Base-by-base conservation (phyloP, 2,888 invertebrate genomes). In the Catocala fraxini region DNA sequence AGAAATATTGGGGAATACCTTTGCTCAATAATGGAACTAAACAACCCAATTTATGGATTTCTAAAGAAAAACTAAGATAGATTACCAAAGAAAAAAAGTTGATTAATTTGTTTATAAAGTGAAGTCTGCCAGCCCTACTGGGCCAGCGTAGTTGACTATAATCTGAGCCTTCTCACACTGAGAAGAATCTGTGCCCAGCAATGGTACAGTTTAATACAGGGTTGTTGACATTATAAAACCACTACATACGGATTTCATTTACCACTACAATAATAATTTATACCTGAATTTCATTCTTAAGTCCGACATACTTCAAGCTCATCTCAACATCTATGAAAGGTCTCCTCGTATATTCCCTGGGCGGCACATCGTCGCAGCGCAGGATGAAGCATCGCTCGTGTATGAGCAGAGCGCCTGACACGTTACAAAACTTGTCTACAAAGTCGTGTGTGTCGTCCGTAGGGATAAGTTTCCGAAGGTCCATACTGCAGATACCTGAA, bases 311-410 rank as follows among this genome's bases (percentile, higher is more conserved):
- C 67, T 91, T 89, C 9, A 95, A 73, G 64, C 88, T 90, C 77
- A 95, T 85, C 75, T 95, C 94, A 0, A 95, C 82, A 65, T 95
- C 94, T 35, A 95, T 85, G 49, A 86, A 94, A 0, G 95, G 90
- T 12, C 92, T 85, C 9, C 88, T 73, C 0, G 70, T 65, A 0
- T 53, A 59, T 0, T 64, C 63, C 0, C 13, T 7, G 0, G 51
- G 59, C 2, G 56, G 59, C 0, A 9, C 66, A 0, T 81, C 87
- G 10, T 85, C 87, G 55, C 86, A 88, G 0, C 85, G 82, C 71
- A 92, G 71, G 15, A 94, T 81, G 73, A 87, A 93, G 59, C 92
- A 94, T 0, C 93, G 84, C 72, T 93, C 94, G 51, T 90, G 87
- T 51, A 95, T 89, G 4, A 89, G 87, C n/a, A 95, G 75, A 0